phyloP scores from a whole-genome alignment of 2,113 vertebrate genomes.

The Channa maculata region DNA sequence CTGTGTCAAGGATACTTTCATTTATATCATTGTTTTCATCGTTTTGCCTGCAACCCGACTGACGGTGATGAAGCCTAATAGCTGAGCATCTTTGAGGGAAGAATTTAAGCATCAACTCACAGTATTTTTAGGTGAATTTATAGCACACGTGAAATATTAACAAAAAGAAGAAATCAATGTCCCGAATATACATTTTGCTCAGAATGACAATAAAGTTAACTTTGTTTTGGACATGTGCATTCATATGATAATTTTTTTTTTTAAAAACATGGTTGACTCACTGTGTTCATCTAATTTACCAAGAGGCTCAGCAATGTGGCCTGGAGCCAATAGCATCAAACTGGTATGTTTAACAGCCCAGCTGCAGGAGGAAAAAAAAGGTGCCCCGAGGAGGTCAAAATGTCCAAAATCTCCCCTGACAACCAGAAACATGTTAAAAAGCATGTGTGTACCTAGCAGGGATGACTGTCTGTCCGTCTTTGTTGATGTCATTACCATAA shows the following conservation, averaged over 20 bases:
- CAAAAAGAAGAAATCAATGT: neutral
- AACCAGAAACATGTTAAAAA: constrained; percentile 48
- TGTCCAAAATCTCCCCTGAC: constrained; percentile 44
- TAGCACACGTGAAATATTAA: too few relatives aligned
- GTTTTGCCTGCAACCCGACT: neutral
- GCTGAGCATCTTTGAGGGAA: neutral
- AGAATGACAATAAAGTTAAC: too few relatives aligned
- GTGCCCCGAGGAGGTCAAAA: constrained; percentile 10
- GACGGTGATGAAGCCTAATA: neutral
- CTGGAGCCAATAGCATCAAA: constrained; percentile 14
- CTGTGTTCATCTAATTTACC: constrained; percentile 23
- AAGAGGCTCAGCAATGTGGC: constrained; percentile 9
- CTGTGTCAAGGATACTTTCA: neutral
- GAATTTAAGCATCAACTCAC: too few relatives aligned
- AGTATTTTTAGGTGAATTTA: too few relatives aligned
- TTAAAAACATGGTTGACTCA: neutral
- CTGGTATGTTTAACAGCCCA: constrained; percentile 39
- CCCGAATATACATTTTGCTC: too few relatives aligned
- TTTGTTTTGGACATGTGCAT: neutral
- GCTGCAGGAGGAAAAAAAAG: constrained; percentile 32
- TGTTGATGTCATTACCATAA: constrained; percentile 53
- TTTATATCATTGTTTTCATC: neutral
- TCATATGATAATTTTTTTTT: constrained; percentile 31
- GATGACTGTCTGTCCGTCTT: constrained; percentile 1
- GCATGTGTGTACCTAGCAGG: neutral